Percentiles rank a stretch among this genome's conserved stretches.
These are phyloP conservation scores for Lonchura striata DNA, from an alignment of 2,113 vertebrate genomes.

Conservation along the genomic window DNA sequence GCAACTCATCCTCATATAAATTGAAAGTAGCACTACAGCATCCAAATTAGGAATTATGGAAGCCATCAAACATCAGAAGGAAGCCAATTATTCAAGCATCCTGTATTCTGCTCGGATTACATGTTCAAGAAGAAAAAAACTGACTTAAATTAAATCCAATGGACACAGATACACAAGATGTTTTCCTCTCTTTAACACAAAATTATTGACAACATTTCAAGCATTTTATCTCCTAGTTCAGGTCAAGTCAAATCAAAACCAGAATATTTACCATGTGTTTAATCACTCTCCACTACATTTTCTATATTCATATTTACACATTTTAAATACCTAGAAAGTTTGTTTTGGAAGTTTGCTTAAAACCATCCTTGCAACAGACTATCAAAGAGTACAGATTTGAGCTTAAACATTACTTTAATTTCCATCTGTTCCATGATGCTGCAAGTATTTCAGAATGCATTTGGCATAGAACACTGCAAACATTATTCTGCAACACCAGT, in stretches of 20 bases:
- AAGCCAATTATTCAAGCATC: neutral
- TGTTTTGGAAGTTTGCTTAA: conserved; percentile 29
- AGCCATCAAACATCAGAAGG: neutral
- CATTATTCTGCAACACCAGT: neutral
- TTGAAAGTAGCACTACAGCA: neutral
- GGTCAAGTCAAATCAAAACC: conserved; percentile 8
- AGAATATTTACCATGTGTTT: neutral
- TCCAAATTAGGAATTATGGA: neutral
- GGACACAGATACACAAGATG: neutral
- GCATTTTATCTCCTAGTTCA: neutral
- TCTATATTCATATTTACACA: neutral
- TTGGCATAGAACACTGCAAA: neutral
- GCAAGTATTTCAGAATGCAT: conserved; percentile 1
- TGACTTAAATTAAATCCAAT: neutral
- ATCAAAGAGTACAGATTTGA: conserved; percentile 16
- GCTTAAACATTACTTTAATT: neutral
- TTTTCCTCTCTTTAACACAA: neutral
- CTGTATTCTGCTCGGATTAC: neutral
- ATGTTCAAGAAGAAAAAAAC: neutral
- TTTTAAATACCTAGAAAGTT: conserved; percentile 32
- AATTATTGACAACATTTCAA: neutral
- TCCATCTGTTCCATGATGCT: conserved; percentile 53
- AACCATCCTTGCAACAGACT: neutral
- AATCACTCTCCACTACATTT: neutral
- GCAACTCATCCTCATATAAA: neutral